Base-by-base conservation (phyloP, 2,888 invertebrate genomes). In the Tinea trinotella region DNA sequence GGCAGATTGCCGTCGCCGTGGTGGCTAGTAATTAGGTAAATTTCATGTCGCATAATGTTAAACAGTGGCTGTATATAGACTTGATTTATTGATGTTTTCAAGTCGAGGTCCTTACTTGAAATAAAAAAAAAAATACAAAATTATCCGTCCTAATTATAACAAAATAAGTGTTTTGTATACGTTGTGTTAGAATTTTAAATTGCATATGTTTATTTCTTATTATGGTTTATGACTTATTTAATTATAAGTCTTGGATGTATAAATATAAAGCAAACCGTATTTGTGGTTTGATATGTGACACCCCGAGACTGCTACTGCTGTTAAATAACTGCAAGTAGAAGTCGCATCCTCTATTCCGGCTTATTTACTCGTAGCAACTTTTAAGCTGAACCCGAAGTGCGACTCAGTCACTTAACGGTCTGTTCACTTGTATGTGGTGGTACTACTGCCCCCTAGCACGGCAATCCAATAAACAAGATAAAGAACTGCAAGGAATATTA, bases 11-110 rank as follows among this genome's bases (percentile, higher is more conserved):
- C 24, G 50, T 50, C 50, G 50, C 50, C 48, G 19, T 24, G 24
- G 50, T 50, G 24, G 50, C 50, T 24, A 50, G 50, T 50, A 50
- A 50, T 50, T 50, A 50, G 50, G 50, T 50, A 50, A 50, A 24
- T 50, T 50, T 50, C 50, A 22, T 50, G 50, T 50, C 24, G 50
- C 50, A 50, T 24, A 24, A 50, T 24, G 24, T 24, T 24, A 50
- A 50, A 50, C 50, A 50, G 20, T 24, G 24, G 12, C 50, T 3
- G 24, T 22, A 24, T 50, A 50, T 50, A 50, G 50, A 50, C 24
- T 50, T 50, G 24, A 50, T 50, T 50, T 50, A 50, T 50, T 24
- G 50, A 50, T 13, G 50, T 20, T 48, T 48, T 7, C 10, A 48
- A 1, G 40, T 7, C 30, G 30, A 10, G 30, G 30, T 10, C n/a